A percentile compares a stretch with the other conserved stretches of the same genome.
Evolutionary conservation across 2,797 vertebrate genomes (phyloP).

Genomic region (Halcyon chelicuti): DNA sequence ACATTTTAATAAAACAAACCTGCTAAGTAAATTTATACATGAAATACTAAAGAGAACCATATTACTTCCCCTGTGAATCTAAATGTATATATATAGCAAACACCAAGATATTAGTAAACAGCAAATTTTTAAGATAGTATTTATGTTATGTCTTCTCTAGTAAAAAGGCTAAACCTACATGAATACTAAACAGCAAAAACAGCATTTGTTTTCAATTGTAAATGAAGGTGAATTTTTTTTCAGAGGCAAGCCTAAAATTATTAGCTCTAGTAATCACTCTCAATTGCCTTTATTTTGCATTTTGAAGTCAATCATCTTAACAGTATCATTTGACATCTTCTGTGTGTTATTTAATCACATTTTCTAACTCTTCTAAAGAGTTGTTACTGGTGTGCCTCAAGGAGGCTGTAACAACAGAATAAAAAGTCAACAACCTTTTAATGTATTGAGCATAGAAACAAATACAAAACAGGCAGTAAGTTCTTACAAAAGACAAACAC

Average conservation of each 20-base stretch:
- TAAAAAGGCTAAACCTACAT: conserved; percentile 30
- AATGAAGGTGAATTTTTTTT: conserved; percentile 67
- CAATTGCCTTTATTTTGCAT: conserved; percentile 72
- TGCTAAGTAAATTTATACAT: conserved; percentile 55
- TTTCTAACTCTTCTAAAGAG: conserved; percentile 26
- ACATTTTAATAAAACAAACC: conserved; percentile 67
- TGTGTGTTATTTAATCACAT: conserved; percentile 59
- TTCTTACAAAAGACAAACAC: not conserved
- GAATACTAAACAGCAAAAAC: conserved; percentile 63
- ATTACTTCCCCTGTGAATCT: conserved; percentile 31
- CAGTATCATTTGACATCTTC: conserved; percentile 65
- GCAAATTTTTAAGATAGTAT: conserved; percentile 54
- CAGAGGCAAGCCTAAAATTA: conserved; percentile 68
- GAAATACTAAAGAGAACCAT: conserved; percentile 43
- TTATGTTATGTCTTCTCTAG: conserved; percentile 45
- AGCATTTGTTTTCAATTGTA: conserved; percentile 68
- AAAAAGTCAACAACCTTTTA: conserved; percentile 34
- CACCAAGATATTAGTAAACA: conserved; percentile 48
- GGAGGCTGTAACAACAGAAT: conserved; percentile 22
- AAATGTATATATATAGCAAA: conserved; percentile 2
- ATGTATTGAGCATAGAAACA: not conserved
- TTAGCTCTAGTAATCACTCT: conserved; percentile 67
- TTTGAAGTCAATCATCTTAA: conserved; percentile 68
- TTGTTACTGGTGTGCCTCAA: conserved; percentile 31
- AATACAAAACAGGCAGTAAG: not conserved